Evolutionary conservation across 2,113 vertebrate species (phyloP).

Genomic region (Aleadryas rufinucha): DNA sequence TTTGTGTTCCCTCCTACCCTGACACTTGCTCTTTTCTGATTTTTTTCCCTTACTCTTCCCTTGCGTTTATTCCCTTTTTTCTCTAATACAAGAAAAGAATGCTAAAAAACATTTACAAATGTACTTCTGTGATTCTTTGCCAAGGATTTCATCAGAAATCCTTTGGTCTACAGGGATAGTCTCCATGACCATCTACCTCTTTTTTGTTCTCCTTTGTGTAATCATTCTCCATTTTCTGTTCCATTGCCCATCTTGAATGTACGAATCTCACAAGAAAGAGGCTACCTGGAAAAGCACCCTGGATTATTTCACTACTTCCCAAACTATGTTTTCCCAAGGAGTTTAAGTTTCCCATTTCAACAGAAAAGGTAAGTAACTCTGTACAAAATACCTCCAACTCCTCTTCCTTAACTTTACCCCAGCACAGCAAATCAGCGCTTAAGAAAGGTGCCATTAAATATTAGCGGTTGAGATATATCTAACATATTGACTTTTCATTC

Average conservation of each 20-base stretch:
- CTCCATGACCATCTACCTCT: not conserved
- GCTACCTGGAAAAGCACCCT: not conserved
- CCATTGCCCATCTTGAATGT: accelerated
- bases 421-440: accelerated
- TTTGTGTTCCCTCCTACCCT: not conserved
- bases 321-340: not conserved
- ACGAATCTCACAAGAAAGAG: not conserved
- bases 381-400: not conserved
- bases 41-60: not conserved
- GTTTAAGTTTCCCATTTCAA: not conserved
- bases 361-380: not conserved
- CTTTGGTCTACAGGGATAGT: not conserved
- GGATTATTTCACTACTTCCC: not conserved
- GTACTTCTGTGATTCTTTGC: not conserved
- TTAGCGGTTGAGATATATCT: not conserved
- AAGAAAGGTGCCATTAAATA: not conserved
- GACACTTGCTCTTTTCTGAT: not conserved
- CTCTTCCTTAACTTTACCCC: not conserved
- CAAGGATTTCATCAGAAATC: not conserved
- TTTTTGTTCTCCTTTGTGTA: not conserved
- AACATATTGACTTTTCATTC: not conserved
- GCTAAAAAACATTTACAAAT: not conserved
- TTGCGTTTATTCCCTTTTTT: not conserved
- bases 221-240: not conserved
- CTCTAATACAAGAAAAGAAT: not conserved